Evolutionary conservation across 2,888 invertebrate genomes (phyloP), one percentile per base, ranked within the genome.

Genomic region (Liopterus haemorrhoidalis): DNA sequence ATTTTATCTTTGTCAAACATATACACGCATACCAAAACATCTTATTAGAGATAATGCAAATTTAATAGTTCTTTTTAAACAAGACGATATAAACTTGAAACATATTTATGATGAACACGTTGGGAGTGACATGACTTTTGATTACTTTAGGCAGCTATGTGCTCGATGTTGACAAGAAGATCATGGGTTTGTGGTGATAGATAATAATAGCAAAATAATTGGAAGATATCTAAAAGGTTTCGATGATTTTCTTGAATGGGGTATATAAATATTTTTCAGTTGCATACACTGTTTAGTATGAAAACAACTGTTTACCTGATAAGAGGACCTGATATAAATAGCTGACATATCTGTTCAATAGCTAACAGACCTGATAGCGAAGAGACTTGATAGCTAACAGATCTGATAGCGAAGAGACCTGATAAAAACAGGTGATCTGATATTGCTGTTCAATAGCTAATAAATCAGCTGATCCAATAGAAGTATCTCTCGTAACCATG

Each of bases 21-120:
- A 59, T 50, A 55, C 59, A n/a, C 49, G 47, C 19, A 54, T 61
- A 27, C 57, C 58, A 2, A 61, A 61, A 51, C 58, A 60, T 46
- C 40, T 57, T 5, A 48, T 61, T 18, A 48, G 58, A 18, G 59
- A 61, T 44, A 61, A 61, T 51, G 45, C 51, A 4, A 61, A 60
- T 46, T 45, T 59, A 11, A 27, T 61, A 4, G 45, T 61, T 3
- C 12, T 57, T 3, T 62, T 59, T 36, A 54, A 55, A 41, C 58
- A 60, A 48, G 59, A 62, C 50, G 51, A 50, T 32, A 43, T 48
- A 18, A 60, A 62, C 54, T 39, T 60, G 19, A 55, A 50, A 28
- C 58, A 61, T 42, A 43, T 54, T 21, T n/a, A 27, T 12, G 12
- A 27, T 27, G 27, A 4, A 4, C 3, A 27, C 9, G 24, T 22